Percentiles rank a stretch among this genome's conserved stretches.
Conservation (phyloP, 30 jellyfish, hydroid and myxozoan genomes). For the Hydra vulgaris region DNA sequence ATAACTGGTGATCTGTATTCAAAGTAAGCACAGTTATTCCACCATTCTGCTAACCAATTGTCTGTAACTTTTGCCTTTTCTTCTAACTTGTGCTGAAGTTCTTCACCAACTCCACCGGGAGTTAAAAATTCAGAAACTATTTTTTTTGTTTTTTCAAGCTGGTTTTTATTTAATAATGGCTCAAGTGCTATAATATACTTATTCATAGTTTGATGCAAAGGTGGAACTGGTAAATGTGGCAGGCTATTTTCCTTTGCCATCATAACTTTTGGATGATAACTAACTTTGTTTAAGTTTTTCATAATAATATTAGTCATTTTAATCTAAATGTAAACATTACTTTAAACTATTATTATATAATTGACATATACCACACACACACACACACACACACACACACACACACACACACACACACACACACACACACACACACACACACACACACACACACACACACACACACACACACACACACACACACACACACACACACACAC, state of each 20-base stretch:
- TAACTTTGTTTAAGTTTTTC: too few species aligned
- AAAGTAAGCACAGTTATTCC: slow-evolving; percentile 79
- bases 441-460: too few species aligned
- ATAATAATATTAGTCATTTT: too few species aligned
- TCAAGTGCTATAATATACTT: slow-evolving; percentile 42
- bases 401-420: too few species aligned
- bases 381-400: too few species aligned
- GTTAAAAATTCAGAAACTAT: slow-evolving; percentile 49
- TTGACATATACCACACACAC: too few species aligned
- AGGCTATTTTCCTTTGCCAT: slow-evolving; percentile 43
- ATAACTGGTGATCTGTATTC: slow-evolving; percentile 72
- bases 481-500: too few species aligned
- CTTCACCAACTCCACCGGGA: slow-evolving; percentile 71
- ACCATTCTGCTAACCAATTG: slow-evolving; percentile 89
- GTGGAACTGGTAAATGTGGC: slow-evolving; percentile 85
- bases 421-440: too few species aligned
- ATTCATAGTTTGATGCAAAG: slow-evolving; percentile 57
- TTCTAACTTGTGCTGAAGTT: slow-evolving; percentile 39
- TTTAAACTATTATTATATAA: too few species aligned
- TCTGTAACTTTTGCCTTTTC: slow-evolving; percentile 45
- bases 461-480: too few species aligned
- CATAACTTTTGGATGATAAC: slow-evolving; percentile 29
- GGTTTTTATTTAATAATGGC: slow-evolving; percentile 45
- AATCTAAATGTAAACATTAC: too few species aligned
- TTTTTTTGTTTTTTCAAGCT: slow-evolving; percentile 36